Percentiles rank a stretch among this genome's conserved stretches.
Conservation (phyloP, 2,113 vertebrate genomes). For the Vireo altiloquus region DNA sequence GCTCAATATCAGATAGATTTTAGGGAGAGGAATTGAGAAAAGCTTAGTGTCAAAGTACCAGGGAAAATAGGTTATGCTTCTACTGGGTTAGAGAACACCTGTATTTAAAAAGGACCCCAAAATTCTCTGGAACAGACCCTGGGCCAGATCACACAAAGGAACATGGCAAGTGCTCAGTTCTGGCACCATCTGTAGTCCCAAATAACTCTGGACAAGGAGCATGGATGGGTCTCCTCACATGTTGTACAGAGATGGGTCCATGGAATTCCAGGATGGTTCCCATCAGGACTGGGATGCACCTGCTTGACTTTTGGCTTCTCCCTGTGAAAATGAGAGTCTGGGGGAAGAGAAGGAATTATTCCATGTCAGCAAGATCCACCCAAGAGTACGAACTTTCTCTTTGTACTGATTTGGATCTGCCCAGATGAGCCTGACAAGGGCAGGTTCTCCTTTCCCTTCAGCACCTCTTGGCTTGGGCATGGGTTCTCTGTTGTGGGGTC, state of each 20-base stretch:
- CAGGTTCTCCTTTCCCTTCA: not conserved
- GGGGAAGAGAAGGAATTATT: not conserved
- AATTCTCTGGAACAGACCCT: not conserved
- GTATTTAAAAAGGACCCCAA: not conserved
- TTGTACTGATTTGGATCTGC: not conserved
- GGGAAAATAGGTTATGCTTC: not conserved
- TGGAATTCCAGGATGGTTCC: rapidly evolving
- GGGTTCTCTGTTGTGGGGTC: rapidly evolving
- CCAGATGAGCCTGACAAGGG: not conserved
- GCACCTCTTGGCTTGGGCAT: not conserved
- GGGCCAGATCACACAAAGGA: not conserved
- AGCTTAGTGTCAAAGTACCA: not conserved
- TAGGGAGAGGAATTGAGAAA: not conserved
- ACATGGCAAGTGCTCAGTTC: not conserved
- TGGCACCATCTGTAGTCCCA: not conserved
- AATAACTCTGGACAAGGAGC: not conserved
- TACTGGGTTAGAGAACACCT: not conserved
- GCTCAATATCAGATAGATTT: rapidly evolving
- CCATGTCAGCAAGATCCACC: not conserved
- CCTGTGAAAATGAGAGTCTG: not conserved
- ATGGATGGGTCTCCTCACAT: rapidly evolving
- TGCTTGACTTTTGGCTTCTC: not conserved
- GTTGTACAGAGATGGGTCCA: rapidly evolving
- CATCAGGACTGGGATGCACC: not conserved
- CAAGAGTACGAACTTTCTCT: not conserved